Percentiles rank a stretch among this genome's conserved stretches.
These are phyloP conservation scores for Litoditis marina DNA, from an alignment of 2,888 invertebrate species.

Conservation along the genomic window DNA sequence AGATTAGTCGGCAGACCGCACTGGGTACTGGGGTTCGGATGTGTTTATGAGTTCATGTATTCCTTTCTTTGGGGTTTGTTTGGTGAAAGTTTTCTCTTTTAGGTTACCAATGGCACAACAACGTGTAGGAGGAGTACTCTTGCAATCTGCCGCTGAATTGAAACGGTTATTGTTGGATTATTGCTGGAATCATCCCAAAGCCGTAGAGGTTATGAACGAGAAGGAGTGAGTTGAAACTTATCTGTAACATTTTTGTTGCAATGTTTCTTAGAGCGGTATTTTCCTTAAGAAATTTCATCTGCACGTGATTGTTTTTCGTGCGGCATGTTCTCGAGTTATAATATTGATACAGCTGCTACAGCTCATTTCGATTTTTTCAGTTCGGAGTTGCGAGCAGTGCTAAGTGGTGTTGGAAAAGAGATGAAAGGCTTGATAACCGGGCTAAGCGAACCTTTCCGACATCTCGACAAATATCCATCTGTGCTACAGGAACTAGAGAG, in stretches of 20 bases:
- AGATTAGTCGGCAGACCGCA: not conserved
- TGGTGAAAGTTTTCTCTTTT: slow-evolving; percentile 15
- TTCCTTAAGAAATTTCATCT: no score
- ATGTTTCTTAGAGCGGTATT: no score
- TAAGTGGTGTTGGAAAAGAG: slow-evolving; percentile 85
- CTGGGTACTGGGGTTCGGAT: no score
- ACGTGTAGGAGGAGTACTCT: slow-evolving; percentile 84
- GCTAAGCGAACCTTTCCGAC: slow-evolving; percentile 88
- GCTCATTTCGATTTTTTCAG: no score
- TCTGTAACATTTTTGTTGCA: no score
- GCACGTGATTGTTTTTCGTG: no score
- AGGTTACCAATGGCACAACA: slow-evolving; percentile 69
- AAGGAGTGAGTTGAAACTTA: slow-evolving; percentile 71
- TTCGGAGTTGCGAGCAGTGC: no score
- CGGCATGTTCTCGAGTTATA: not conserved
- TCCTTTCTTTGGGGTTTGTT: no score
- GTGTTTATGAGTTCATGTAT: no score
- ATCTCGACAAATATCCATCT: slow-evolving; percentile 84
- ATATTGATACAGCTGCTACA: slow-evolving; percentile 24
- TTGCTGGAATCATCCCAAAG: slow-evolving; percentile 88
- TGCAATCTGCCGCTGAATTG: slow-evolving; percentile 70
- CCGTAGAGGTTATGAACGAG: slow-evolving; percentile 86
- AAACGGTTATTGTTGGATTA: slow-evolving; percentile 83
- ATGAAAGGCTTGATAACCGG: slow-evolving; percentile 85
- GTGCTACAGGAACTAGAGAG: slow-evolving; percentile 86